These are phyloP conservation scores for Chroicocephalus ridibundus DNA, from an alignment of 2,113 vertebrate genomes.

Conservation along the genomic window DNA sequence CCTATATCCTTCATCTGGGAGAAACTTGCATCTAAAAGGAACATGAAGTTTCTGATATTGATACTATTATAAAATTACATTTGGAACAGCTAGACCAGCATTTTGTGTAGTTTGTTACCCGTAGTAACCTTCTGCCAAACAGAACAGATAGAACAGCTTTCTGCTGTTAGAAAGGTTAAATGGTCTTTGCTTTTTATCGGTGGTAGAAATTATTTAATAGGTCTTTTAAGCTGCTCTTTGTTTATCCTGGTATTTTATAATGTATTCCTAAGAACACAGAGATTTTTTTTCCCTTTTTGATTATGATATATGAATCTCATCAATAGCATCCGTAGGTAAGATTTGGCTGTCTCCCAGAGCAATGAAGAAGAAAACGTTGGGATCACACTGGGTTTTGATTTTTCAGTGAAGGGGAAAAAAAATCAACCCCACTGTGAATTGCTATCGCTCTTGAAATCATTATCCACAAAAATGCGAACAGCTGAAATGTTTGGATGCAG, in stretches of 20 bases:
- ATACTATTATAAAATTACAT: background rate
- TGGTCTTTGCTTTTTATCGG: background rate
- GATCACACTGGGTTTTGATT: background rate
- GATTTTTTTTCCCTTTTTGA: background rate
- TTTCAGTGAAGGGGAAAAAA: background rate
- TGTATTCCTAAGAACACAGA: background rate
- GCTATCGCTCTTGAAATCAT: background rate
- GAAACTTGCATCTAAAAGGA: background rate
- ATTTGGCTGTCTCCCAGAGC: background rate
- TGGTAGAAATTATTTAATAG: conserved; percentile 30
- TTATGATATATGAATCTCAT: conserved; percentile 18
- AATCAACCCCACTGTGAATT: background rate
- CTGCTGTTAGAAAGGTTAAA: conserved; percentile 43
- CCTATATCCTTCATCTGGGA: background rate
- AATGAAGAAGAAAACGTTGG: background rate
- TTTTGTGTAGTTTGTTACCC: background rate
- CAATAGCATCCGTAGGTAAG: background rate
- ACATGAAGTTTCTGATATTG: background rate
- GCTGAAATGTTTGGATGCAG: background rate
- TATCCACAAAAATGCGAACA: background rate
- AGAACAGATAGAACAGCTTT: background rate
- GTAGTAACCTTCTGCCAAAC: background rate
- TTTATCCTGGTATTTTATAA: conserved; percentile 8
- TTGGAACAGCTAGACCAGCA: background rate
- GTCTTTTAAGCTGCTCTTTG: conserved; percentile 5